Percentiles rank a stretch among this genome's conserved stretches.
Evolutionary conservation across 2,113 vertebrate genomes (phyloP).

Genomic region (Elephantulus edwardii): DNA sequence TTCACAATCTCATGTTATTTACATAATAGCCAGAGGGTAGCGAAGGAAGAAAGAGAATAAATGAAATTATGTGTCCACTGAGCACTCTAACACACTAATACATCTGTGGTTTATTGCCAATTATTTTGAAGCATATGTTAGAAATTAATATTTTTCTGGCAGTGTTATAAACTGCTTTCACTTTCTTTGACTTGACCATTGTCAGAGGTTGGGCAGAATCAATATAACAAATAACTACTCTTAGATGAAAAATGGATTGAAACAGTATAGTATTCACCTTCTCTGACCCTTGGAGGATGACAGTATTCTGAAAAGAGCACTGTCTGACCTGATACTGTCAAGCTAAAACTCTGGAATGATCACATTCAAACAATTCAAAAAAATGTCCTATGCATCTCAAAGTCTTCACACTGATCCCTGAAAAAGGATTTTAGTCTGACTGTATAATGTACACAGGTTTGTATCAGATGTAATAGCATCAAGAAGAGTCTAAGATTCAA

Average conservation of each 20-base stretch:
- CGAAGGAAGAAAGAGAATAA: not conserved
- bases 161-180: not conserved
- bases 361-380: not conserved
- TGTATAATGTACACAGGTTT: not conserved
- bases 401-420: not conserved
- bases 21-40: not conserved
- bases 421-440: not conserved
- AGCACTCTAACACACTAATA: not conserved
- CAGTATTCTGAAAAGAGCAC: not conserved
- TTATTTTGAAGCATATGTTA: not conserved
- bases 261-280: not conserved
- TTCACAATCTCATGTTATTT: not conserved
- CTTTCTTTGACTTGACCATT: not conserved
- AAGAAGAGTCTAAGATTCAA: no score
- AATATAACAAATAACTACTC: not conserved
- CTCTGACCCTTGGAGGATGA: not conserved
- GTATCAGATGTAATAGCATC: not conserved
- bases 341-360: not conserved
- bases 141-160: slow-evolving; percentile 4
- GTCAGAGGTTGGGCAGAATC: not conserved
- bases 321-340: not conserved
- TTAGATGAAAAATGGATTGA: not conserved
- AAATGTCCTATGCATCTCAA: not conserved
- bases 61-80: not conserved
- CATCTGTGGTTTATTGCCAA: slow-evolving; percentile 4